phyloP scores from a whole-genome alignment of 2,888 invertebrate genomes.

The Tortricodes alternella region DNA sequence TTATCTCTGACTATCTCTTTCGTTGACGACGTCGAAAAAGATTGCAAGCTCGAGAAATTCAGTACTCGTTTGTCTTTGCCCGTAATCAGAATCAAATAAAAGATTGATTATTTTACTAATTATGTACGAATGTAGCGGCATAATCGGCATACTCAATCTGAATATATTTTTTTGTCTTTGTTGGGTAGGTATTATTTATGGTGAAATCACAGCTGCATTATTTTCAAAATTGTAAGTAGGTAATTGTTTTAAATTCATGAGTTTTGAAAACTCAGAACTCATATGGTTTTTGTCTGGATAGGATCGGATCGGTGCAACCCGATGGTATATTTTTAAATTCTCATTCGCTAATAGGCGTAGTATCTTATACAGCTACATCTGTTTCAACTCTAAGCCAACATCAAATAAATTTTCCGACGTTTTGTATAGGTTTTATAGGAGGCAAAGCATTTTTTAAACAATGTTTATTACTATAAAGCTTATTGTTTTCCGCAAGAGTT shows the following conservation, averaged over 20 bases:
- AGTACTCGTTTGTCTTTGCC: conserved; percentile 50
- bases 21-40: too few relatives aligned
- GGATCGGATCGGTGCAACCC: background rate
- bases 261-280: background rate
- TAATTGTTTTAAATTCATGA: too few relatives aligned
- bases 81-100: conserved; percentile 41
- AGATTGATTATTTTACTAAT: conserved; percentile 33
- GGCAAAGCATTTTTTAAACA: conserved; percentile 9
- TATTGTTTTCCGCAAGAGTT: conserved; percentile 22
- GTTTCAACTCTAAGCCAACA: conserved; percentile 9
- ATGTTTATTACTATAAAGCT: conserved; percentile 16
- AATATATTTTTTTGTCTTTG: too few relatives aligned
- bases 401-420: conserved; percentile 9
- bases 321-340: conserved; percentile 7
- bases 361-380: conserved; percentile 1
- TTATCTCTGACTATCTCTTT: too few relatives aligned
- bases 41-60: conserved; percentile 47
- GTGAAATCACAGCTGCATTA: too few relatives aligned
- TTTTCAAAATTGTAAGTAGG: too few relatives aligned
- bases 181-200: too few relatives aligned
- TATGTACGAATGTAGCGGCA: too few relatives aligned
- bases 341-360: conserved; percentile 9
- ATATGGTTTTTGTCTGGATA: conserved; percentile 1
- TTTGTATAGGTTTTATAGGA: conserved; percentile 11
- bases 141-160: too few relatives aligned